These are phyloP conservation scores for Dicyrtomina minuta DNA, from an alignment of 2,888 invertebrate species.

Conservation along the genomic window DNA sequence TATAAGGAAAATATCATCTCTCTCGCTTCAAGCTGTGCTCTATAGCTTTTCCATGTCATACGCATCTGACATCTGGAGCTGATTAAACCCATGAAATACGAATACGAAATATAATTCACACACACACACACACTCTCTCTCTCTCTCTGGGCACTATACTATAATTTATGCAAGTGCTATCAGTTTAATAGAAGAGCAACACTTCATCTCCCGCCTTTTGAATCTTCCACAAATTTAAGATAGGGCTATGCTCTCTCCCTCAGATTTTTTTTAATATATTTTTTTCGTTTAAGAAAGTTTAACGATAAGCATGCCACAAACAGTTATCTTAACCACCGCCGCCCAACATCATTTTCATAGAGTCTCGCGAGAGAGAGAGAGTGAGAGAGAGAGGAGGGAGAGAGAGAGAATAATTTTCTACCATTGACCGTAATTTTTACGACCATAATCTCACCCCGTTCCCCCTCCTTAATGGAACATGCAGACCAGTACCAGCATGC, in stretches of 20 bases:
- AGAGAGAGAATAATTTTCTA: too few relatives aligned
- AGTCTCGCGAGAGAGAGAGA: too few relatives aligned
- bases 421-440: too few relatives aligned
- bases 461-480: too few relatives aligned
- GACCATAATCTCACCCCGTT: too few relatives aligned
- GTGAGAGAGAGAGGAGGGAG: too few relatives aligned
- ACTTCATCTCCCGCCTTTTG: conserved; percentile 9
- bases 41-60: conserved; percentile 11
- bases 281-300: not conserved
- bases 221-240: not conserved
- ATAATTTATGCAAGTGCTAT: conserved; percentile 30
- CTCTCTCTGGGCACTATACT: conserved; percentile 2
- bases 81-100: conserved; percentile 32
- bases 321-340: too few relatives aligned
- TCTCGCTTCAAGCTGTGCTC: conserved; percentile 12
- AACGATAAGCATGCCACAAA: too few relatives aligned
- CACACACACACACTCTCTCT: too few relatives aligned
- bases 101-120: too few relatives aligned
- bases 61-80: conserved; percentile 31
- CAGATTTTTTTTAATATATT: not conserved
- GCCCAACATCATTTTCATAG: too few relatives aligned
- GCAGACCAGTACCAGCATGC: too few relatives aligned
- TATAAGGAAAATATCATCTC: conserved; percentile 15
- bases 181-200: conserved; percentile 20
- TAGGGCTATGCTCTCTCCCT: not conserved